A percentile compares a stretch with the other conserved stretches of the same genome.
Evolutionary conservation across 1,140 invertebrate species (phyloP).

Genomic region (Lineus longissimus): DNA sequence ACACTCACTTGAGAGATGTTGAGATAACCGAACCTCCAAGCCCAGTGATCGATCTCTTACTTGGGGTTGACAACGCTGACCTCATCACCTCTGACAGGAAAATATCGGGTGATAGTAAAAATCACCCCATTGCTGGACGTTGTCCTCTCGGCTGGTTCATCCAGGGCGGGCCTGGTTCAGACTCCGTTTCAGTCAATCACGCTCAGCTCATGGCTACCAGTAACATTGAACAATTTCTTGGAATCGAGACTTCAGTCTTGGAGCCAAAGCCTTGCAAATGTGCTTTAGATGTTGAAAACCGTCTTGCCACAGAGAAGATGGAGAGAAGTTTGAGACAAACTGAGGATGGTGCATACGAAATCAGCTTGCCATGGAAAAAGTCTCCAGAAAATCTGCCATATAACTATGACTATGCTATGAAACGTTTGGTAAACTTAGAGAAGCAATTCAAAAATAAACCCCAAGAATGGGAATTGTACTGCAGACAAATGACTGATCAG

Average conservation of each 20-base stretch:
- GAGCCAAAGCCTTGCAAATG: conserved; percentile 1
- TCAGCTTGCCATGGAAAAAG: neutral
- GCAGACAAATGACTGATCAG: neutral
- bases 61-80: conserved; percentile 6
- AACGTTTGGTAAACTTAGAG: neutral
- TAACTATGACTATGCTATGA: conserved; percentile 4
- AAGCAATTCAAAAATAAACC: neutral
- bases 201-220: neutral
- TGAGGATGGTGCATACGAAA: neutral
- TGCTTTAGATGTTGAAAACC: neutral
- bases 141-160: neutral
- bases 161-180: neutral
- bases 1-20: neutral
- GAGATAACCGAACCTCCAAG: neutral
- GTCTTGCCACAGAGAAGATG: neutral
- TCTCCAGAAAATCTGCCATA: neutral
- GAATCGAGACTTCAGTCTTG: neutral
- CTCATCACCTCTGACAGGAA: neutral
- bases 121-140: neutral
- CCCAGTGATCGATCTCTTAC: neutral
- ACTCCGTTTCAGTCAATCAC: neutral
- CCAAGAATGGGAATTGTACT: neutral
- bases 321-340: neutral
- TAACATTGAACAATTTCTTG: conserved; percentile 2
- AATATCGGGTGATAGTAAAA: neutral